Conservation (phyloP, 2,888 invertebrate species). For the Vandiemenella viatica region DNA sequence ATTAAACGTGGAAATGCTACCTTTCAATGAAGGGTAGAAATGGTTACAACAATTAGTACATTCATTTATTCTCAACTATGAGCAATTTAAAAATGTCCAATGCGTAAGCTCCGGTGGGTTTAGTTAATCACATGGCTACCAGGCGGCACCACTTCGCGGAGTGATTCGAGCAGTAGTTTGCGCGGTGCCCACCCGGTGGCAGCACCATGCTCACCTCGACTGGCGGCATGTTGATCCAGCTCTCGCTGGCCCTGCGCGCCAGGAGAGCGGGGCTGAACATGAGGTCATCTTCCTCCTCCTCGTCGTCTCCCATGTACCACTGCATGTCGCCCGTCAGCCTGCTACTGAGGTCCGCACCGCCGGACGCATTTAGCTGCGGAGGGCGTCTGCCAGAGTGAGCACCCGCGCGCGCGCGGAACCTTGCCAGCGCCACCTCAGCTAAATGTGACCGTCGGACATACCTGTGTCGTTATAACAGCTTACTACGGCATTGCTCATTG, state of each 20-base stretch:
- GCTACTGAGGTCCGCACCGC: conserved; percentile 4
- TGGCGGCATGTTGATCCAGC: conserved; percentile 79
- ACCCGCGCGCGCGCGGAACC: not conserved
- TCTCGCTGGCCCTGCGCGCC: conserved; percentile 73
- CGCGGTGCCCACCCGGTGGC: not conserved
- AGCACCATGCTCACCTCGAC: conserved; percentile 64
- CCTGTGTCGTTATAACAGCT: too few relatives aligned
- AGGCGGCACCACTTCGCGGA: too few relatives aligned
- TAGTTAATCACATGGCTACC: not conserved
- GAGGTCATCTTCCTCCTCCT: conserved; percentile 73
- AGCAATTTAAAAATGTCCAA: too few relatives aligned
- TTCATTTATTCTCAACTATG: too few relatives aligned
- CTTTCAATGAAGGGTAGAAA: too few relatives aligned
- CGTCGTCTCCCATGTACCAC: conserved; percentile 37
- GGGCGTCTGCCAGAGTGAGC: too few relatives aligned
- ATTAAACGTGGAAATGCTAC: too few relatives aligned
- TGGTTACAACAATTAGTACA: too few relatives aligned
- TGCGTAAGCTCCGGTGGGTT: too few relatives aligned
- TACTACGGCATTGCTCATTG: too few relatives aligned
- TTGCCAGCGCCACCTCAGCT: too few relatives aligned
- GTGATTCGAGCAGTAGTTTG: not conserved
- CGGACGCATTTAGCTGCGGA: conserved; percentile 5
- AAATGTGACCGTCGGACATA: too few relatives aligned
- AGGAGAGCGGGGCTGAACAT: conserved; percentile 77
- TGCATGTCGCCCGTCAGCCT: conserved; percentile 6